phyloP scores from a whole-genome alignment of 2,113 vertebrate genomes.

The Lophochroa leadbeateri region DNA sequence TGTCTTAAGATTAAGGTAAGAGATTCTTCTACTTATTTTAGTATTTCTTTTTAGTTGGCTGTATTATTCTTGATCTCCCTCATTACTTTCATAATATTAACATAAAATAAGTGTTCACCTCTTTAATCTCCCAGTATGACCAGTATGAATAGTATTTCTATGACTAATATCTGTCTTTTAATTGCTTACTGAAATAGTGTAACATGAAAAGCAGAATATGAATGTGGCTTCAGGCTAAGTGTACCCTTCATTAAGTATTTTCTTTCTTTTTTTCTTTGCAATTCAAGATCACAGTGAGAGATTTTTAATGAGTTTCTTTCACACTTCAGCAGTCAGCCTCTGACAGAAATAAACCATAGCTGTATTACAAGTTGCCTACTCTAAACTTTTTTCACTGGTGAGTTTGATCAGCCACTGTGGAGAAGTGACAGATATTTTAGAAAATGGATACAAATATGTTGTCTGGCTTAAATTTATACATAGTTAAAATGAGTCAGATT shows the following conservation, averaged over 20 bases:
- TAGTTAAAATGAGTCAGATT: constrained; percentile 6
- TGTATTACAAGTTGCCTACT: constrained; percentile 74
- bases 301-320: constrained; percentile 84
- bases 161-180: constrained; percentile 68
- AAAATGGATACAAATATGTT: constrained; percentile 56
- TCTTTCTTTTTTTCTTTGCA: constrained; percentile 35
- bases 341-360: constrained; percentile 76
- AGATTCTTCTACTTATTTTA: constrained; percentile 30
- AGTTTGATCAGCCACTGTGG: constrained; percentile 69
- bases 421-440: constrained; percentile 65
- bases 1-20: constrained; percentile 96
- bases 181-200: constrained; percentile 55
- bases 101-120: constrained; percentile 55
- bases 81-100: constrained; percentile 66
- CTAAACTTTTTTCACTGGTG: constrained; percentile 73
- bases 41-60: not conserved
- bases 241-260: constrained; percentile 73
- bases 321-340: constrained; percentile 76
- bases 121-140: constrained; percentile 56
- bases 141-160: constrained; percentile 49
- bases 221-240: constrained; percentile 64
- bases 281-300: constrained; percentile 77
- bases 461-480: constrained; percentile 3
- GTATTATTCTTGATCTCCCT: constrained; percentile 32
- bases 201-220: constrained; percentile 53